These are phyloP conservation scores for Cremastobaeus sp. DNA, from an alignment of 2,888 invertebrate species.

Conservation along the genomic window DNA sequence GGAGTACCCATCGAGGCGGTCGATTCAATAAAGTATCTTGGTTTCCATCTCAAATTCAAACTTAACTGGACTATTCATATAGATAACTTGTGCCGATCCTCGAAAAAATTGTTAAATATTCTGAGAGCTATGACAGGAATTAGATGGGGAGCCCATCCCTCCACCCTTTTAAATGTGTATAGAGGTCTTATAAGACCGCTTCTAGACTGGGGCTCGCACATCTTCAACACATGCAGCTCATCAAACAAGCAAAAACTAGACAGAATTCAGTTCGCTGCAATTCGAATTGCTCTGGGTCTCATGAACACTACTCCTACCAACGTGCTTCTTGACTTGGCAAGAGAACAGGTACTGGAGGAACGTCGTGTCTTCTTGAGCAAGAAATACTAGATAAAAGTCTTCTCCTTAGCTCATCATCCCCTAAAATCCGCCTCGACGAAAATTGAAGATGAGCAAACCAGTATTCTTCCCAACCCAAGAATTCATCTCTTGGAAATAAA, in stretches of 20 bases:
- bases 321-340: not conserved
- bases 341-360: not conserved
- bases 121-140: not conserved
- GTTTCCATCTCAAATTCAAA: not conserved
- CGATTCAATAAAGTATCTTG: not conserved
- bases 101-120: not conserved
- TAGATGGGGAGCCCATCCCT: not conserved
- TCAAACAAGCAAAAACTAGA: not conserved
- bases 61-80: not conserved
- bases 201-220: not conserved
- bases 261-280: not conserved
- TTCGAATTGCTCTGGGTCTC: not conserved
- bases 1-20: no score
- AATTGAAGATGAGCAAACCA: no score
- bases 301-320: not conserved
- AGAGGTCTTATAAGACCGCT: not conserved
- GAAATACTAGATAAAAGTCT: no score
- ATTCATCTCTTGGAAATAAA: no score
- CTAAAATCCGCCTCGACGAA: no score
- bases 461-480: no score
- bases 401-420: no score
- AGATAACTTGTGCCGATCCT: not conserved
- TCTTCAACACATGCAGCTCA: not conserved
- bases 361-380: not conserved
- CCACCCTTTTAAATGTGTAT: constrained; percentile 2